Conservation (phyloP, 2,888 invertebrate genomes). For the Drosophila koepferae region DNA sequence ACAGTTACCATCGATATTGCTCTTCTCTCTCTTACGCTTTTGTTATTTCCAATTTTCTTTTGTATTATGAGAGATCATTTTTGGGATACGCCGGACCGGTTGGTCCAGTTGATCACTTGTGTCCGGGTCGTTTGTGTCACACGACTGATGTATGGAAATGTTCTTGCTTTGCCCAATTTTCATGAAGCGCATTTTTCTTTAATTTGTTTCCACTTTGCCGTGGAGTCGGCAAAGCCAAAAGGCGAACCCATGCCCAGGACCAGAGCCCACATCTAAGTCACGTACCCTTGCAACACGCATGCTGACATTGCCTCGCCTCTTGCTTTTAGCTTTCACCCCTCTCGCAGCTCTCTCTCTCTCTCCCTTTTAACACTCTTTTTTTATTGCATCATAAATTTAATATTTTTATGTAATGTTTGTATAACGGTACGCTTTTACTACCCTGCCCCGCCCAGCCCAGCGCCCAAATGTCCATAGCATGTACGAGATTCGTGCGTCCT, state of each 20-base stretch:
- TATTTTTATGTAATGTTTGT: conserved; percentile 81
- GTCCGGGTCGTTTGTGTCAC: conserved; percentile 43
- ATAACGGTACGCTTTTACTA: conserved; percentile 79
- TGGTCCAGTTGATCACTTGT: conserved; percentile 42
- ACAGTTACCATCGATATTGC: conserved; percentile 67
- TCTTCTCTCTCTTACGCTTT: neutral
- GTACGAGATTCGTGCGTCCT: conserved; percentile 51
- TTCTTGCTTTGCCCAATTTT: conserved; percentile 45
- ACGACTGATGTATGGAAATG: conserved; percentile 42
- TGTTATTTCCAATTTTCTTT: conserved; percentile 7
- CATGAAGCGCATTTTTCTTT: conserved; percentile 63
- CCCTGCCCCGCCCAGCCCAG: conserved; percentile 47
- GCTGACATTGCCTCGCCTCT: conserved; percentile 40
- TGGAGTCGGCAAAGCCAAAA: conserved; percentile 7
- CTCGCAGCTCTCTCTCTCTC: neutral
- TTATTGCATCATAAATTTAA: conserved; percentile 81
- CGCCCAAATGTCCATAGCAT: conserved; percentile 63
- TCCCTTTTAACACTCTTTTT: conserved; percentile 75
- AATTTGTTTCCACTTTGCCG: conserved; percentile 62
- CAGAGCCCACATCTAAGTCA: conserved; percentile 52
- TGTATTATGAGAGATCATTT: conserved; percentile 39
- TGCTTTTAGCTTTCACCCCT: neutral
- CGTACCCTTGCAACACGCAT: conserved; percentile 62
- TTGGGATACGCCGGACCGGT: conserved; percentile 36
- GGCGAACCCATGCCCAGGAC: conserved; percentile 10